These are phyloP conservation scores for Gortyna flavago DNA, from an alignment of 2,888 invertebrate genomes.

Conservation along the genomic window DNA sequence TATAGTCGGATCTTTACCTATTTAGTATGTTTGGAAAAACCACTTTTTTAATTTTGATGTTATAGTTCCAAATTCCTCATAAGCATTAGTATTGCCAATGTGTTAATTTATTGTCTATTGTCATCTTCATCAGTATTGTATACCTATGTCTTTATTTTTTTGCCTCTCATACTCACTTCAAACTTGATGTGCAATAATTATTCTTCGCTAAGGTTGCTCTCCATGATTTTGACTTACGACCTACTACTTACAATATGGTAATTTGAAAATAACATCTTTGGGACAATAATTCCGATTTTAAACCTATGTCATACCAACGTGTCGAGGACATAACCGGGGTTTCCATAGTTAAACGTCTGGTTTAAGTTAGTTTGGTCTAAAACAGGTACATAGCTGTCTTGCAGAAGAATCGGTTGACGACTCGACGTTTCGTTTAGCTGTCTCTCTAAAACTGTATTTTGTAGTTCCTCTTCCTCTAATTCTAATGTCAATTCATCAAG, in stretches of 20 bases:
- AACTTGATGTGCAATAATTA: not conserved
- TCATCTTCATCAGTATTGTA: not conserved
- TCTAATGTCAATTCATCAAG: conserved; percentile 89
- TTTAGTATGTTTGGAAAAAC: not conserved
- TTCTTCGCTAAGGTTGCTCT: conserved; percentile 7
- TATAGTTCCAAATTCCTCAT: not conserved
- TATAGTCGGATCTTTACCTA: not conserved
- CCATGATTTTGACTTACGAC: conserved; percentile 50
- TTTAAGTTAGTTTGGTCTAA: conserved; percentile 78
- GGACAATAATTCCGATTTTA: conserved; percentile 64
- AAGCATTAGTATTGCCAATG: not conserved
- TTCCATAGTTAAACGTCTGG: conserved; percentile 67
- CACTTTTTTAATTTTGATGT: not conserved
- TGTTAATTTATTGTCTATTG: not conserved
- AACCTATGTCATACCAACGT: conserved; percentile 87
- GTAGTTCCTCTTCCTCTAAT: conserved; percentile 87
- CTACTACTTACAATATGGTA: conserved; percentile 67
- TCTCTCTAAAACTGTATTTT: conserved; percentile 87
- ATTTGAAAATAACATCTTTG: conserved; percentile 70
- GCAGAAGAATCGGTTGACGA: conserved; percentile 85
- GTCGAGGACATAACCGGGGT: conserved; percentile 82
- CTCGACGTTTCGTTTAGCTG: conserved; percentile 86
- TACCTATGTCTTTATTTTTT: conserved; percentile 1
- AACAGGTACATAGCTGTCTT: conserved; percentile 87
- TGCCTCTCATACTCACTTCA: conserved; percentile 30